Percentiles rank a stretch among this genome's conserved stretches.
These are phyloP conservation scores for Psix sp. DNA, from an alignment of 1,140 invertebrate genomes.

Conservation along the genomic window DNA sequence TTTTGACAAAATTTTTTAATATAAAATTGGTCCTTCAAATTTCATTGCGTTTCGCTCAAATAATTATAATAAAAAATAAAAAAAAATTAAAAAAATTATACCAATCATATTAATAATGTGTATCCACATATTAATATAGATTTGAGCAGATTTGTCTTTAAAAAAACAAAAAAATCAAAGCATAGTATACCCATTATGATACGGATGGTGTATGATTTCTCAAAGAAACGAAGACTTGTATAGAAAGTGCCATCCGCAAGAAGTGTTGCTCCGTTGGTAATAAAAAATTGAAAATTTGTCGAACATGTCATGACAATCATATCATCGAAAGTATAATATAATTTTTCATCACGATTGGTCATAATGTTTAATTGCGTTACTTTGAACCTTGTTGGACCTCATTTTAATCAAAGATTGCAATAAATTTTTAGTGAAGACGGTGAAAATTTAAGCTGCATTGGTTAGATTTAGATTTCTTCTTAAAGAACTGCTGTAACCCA, in stretches of 20 bases:
- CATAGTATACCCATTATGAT: slow-evolving; percentile 9
- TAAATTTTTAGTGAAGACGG: too few relatives aligned
- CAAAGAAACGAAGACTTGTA: slow-evolving; percentile 3
- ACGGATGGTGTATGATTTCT: slow-evolving; percentile 30
- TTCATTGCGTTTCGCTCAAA: too few relatives aligned
- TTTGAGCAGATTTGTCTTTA: neutral
- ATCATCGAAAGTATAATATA: slow-evolving; percentile 10
- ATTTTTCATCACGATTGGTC: slow-evolving; percentile 7
- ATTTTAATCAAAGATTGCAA: too few relatives aligned
- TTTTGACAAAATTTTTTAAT: too few relatives aligned
- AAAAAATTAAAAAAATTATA: too few relatives aligned
- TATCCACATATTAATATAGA: slow-evolving; percentile 17
- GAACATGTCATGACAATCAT: slow-evolving; percentile 11
- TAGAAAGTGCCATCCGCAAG: slow-evolving; percentile 29
- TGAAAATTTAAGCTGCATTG: too few relatives aligned
- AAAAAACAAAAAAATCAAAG: slow-evolving; percentile 25
- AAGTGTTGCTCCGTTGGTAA: slow-evolving; percentile 3
- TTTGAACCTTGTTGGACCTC: too few relatives aligned
- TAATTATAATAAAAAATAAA: too few relatives aligned
- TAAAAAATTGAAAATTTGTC: slow-evolving; percentile 21
- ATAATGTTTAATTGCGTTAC: too few relatives aligned
- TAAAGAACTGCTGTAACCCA: too few relatives aligned
- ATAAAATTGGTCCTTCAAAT: too few relatives aligned
- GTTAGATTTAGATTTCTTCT: too few relatives aligned
- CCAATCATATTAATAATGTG: slow-evolving; percentile 3